phyloP scores from a whole-genome alignment of 2,888 invertebrate species.

The Sarcophaga caerulescens region DNA sequence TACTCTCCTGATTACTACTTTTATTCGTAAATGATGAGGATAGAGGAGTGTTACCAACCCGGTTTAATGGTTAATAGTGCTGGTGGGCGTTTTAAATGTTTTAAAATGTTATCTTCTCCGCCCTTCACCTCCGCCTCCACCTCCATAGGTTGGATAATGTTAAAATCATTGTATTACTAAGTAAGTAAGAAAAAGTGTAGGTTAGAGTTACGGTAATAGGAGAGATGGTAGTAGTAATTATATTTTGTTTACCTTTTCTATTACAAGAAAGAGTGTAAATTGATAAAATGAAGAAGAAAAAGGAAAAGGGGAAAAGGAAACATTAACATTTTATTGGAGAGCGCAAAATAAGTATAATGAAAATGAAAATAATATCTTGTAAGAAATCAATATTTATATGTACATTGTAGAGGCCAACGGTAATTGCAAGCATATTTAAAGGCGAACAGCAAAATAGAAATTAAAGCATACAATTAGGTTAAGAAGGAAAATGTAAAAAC shows the following conservation, averaged over 20 bases:
- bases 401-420: neutral
- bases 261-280: constrained; percentile 27
- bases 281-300: neutral
- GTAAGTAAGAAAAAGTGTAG: neutral
- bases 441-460: neutral
- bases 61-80: too few relatives aligned
- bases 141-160: neutral
- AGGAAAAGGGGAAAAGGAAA: neutral
- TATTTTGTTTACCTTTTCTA: constrained; percentile 60
- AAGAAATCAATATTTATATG: neutral
- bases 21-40: too few relatives aligned
- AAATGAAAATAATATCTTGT: neutral
- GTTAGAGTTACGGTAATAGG: neutral
- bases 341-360: neutral
- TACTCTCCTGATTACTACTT: too few relatives aligned
- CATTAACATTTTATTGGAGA: neutral
- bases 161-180: neutral
- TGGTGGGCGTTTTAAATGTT: constrained; percentile 1
- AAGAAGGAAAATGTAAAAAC: neutral
- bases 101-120: neutral
- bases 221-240: constrained; percentile 35
- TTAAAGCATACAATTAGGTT: neutral
- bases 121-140: neutral
- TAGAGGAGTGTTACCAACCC: too few relatives aligned
- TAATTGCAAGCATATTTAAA: neutral